Percentiles rank a stretch among this genome's conserved stretches.
These are phyloP conservation scores for Prietella phreatophila DNA, from an alignment of 2,113 vertebrate genomes.

Conservation along the genomic window DNA sequence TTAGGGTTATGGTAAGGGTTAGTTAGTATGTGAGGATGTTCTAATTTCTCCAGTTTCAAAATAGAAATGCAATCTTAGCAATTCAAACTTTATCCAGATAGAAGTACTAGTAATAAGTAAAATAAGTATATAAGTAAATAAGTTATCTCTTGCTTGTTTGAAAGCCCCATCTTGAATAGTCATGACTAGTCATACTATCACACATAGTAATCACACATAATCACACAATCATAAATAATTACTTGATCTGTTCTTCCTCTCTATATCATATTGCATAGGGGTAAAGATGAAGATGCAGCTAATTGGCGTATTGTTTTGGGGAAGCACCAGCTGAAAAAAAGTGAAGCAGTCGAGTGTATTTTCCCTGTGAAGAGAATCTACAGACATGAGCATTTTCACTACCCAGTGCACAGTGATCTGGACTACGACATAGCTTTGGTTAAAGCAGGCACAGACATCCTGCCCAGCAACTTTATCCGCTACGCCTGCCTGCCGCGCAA, in stretches of 20 bases:
- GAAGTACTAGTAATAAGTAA: not conserved
- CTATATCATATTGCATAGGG: slow-evolving; percentile 55
- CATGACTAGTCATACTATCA: too few relatives aligned
- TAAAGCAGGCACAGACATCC: slow-evolving; percentile 66
- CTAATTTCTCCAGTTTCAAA: not conserved
- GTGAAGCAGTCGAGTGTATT: slow-evolving; percentile 65
- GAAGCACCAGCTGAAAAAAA: slow-evolving; percentile 72
- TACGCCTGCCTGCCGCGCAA: slow-evolving; percentile 76
- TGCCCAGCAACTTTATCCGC: slow-evolving; percentile 66
- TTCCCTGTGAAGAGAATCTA: slow-evolving; percentile 72
- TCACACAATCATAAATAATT: not conserved
- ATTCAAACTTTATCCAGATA: not conserved
- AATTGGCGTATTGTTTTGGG: slow-evolving; percentile 76
- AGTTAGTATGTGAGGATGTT: not conserved
- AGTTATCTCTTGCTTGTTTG: not conserved
- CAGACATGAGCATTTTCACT: slow-evolving; percentile 71
- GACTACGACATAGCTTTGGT: slow-evolving; percentile 75
- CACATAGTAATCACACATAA: too few relatives aligned
- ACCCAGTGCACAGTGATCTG: slow-evolving; percentile 71
- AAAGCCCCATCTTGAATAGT: not conserved
- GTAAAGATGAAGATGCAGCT: slow-evolving; percentile 70
- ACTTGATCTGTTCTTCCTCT: not conserved
- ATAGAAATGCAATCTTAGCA: not conserved
- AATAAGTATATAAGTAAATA: not conserved
- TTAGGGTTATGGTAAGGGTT: too few relatives aligned